Percentiles rank a stretch among this genome's conserved stretches.
phyloP scores from a whole-genome alignment of 1,140 invertebrate genomes.

The Ruditapes philippinarum region DNA sequence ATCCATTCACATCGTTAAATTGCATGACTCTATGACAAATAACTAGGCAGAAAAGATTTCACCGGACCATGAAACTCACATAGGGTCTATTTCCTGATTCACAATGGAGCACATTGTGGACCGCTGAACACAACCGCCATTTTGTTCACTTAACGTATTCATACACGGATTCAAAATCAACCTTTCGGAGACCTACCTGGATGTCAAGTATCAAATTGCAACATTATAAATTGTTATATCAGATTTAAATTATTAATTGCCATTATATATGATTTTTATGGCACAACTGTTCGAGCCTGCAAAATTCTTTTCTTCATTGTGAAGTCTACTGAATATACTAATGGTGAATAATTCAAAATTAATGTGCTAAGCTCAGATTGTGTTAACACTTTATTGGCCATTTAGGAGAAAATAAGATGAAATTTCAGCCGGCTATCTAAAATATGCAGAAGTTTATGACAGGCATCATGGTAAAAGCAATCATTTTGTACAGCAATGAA shows the following conservation, averaged over 20 bases:
- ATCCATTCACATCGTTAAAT: conserved; percentile 24
- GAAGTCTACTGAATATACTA: background rate
- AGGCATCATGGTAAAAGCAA: conserved; percentile 14
- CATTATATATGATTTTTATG: conserved; percentile 42
- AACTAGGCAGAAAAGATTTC: background rate
- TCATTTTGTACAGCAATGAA: conserved; percentile 13
- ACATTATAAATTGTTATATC: conserved; percentile 50
- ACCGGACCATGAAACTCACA: background rate
- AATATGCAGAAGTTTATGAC: conserved; percentile 42
- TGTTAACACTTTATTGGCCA: conserved; percentile 52
- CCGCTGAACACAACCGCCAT: background rate
- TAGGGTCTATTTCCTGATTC: background rate
- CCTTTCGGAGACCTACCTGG: conserved; percentile 26
- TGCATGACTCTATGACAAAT: conserved; percentile 14
- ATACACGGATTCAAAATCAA: conserved; percentile 6
- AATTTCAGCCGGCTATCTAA: conserved; percentile 40
- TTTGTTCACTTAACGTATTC: conserved; percentile 36
- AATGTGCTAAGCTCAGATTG: conserved; percentile 30
- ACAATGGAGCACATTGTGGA: background rate
- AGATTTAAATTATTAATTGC: conserved; percentile 41
- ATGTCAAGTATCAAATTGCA: conserved; percentile 8
- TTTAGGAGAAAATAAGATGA: conserved; percentile 6
- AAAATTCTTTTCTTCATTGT: background rate
- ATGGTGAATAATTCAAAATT: conserved; percentile 47
- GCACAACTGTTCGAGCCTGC: conserved; percentile 33